Conservation (phyloP, 2,888 invertebrate species). For the Entomobrya multifasciata region DNA sequence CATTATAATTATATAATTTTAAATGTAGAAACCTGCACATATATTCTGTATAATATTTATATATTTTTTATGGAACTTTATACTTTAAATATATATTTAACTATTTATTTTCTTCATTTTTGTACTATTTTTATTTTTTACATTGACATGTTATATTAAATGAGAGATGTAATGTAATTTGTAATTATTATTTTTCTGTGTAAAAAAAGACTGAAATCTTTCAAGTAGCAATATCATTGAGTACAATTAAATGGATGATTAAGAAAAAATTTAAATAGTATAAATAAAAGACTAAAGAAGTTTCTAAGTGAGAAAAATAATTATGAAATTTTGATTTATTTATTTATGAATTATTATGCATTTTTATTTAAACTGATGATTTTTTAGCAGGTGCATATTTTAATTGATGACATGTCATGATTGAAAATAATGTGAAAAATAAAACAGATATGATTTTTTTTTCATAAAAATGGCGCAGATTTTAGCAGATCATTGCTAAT, state of each 20-base stretch:
- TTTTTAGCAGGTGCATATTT: too few relatives aligned
- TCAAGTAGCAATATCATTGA: too few relatives aligned
- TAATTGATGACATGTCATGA: too few relatives aligned
- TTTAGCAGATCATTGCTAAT: too few relatives aligned
- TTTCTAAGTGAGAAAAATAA: too few relatives aligned
- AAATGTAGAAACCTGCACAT: constrained; percentile 12
- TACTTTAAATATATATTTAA: constrained; percentile 9
- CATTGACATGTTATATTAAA: too few relatives aligned
- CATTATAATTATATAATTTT: constrained; percentile 3
- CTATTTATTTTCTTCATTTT: background rate
- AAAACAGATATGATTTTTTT: background rate
- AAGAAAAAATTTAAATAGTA: background rate
- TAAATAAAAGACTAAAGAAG: too few relatives aligned
- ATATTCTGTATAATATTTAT: constrained; percentile 29
- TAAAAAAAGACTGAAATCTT: constrained; percentile 25
- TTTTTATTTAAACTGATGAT: too few relatives aligned
- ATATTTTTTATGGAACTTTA: too few relatives aligned
- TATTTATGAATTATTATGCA: too few relatives aligned
- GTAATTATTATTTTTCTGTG: background rate
- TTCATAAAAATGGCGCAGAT: constrained; percentile 22
- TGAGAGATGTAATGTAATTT: background rate
- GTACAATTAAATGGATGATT: background rate
- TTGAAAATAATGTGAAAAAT: background rate
- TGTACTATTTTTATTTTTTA: background rate
- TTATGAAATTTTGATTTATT: background rate